phyloP scores from a whole-genome alignment of 2,888 invertebrate genomes.

The Tipula unca region DNA sequence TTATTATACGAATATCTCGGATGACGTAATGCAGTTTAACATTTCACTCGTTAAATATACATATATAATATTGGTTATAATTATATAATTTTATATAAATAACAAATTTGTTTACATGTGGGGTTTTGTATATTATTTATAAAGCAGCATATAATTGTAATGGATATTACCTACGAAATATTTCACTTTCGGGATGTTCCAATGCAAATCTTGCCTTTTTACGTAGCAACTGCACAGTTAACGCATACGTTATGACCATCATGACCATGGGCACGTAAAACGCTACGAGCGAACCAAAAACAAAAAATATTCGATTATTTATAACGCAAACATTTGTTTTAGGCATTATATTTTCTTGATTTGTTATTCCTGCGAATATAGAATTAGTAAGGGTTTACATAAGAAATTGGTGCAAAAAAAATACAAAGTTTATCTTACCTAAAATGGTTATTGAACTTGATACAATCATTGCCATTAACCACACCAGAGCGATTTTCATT shows the following conservation, averaged over 20 bases:
- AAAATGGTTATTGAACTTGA: slow-evolving; percentile 77
- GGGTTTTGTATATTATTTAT: background rate
- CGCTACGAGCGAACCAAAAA: slow-evolving; percentile 85
- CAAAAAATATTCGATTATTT: slow-evolving; percentile 77
- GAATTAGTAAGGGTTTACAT: background rate
- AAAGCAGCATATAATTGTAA: background rate
- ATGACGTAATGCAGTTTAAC: background rate
- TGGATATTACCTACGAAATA: slow-evolving; percentile 42
- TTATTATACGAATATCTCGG: background rate
- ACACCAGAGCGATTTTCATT: slow-evolving; percentile 84
- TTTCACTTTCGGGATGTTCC: slow-evolving; percentile 53
- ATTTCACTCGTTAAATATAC: background rate
- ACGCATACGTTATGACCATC: slow-evolving; percentile 86
- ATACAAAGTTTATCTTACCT: slow-evolving; percentile 47
- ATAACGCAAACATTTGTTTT: slow-evolving; percentile 66
- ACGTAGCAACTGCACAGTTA: slow-evolving; percentile 79
- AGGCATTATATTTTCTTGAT: slow-evolving; percentile 73
- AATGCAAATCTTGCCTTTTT: slow-evolving; percentile 67
- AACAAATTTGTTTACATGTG: background rate
- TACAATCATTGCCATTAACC: slow-evolving; percentile 83
- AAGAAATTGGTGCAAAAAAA: background rate
- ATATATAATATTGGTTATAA: background rate
- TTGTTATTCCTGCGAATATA: slow-evolving; percentile 54
- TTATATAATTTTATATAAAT: background rate
- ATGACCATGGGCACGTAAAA: slow-evolving; percentile 94